These are phyloP conservation scores for Notospermus geniculatus DNA, from an alignment of 1,140 invertebrate genomes.

Conservation along the genomic window DNA sequence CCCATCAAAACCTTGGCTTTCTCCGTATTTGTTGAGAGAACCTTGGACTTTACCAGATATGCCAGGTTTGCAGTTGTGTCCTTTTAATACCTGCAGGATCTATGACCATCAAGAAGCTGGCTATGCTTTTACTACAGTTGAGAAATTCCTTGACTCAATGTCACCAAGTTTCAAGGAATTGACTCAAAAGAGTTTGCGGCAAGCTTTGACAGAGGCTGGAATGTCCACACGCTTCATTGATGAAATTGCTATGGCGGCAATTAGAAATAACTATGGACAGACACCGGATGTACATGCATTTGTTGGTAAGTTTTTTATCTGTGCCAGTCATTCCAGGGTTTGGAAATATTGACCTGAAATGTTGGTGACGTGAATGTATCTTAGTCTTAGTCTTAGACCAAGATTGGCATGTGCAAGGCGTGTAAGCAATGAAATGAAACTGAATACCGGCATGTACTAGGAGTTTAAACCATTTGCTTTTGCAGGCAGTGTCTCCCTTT, in stretches of 20 bases:
- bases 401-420: too few relatives aligned
- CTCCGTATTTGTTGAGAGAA: too few relatives aligned
- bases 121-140: slow-evolving; percentile 58
- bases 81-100: slow-evolving; percentile 58
- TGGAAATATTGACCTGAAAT: too few relatives aligned
- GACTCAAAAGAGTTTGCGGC: slow-evolving; percentile 53
- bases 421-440: too few relatives aligned
- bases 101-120: slow-evolving; percentile 62
- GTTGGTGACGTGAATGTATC: too few relatives aligned
- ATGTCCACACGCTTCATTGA: slow-evolving; percentile 59
- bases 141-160: slow-evolving; percentile 60
- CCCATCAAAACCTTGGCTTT: too few relatives aligned
- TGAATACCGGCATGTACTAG: too few relatives aligned
- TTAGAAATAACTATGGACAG: slow-evolving; percentile 68
- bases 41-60: too few relatives aligned
- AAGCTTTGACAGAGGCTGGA: slow-evolving; percentile 55
- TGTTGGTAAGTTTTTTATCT: slow-evolving; percentile 64
- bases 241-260: slow-evolving; percentile 61
- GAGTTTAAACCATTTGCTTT: too few relatives aligned
- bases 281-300: slow-evolving; percentile 62
- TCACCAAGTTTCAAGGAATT: slow-evolving; percentile 58
- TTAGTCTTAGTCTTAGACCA: too few relatives aligned
- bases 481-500: slow-evolving; percentile 59
- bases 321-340: too few relatives aligned
- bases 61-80: not conserved